Conservation (phyloP, 2,113 vertebrate genomes). For the Megalops atlanticus region DNA sequence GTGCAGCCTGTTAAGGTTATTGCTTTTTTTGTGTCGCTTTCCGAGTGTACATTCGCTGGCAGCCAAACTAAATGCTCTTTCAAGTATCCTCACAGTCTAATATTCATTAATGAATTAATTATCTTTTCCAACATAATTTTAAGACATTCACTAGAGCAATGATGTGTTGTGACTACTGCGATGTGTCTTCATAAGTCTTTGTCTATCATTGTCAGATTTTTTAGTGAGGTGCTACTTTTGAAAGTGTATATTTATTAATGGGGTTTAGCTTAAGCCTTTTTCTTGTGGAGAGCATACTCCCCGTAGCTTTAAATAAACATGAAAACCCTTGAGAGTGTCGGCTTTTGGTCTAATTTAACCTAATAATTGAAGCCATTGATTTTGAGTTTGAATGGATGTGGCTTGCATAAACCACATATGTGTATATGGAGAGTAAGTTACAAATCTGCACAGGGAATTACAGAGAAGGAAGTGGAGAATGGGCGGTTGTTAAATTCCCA, state of each 20-base stretch:
- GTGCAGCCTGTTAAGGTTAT: conserved; percentile 17
- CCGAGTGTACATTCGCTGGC: no score
- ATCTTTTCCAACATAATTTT: no score
- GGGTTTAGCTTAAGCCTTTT: neutral
- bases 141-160: no score
- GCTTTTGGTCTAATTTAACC: neutral
- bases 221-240: neutral
- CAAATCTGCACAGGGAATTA: neutral
- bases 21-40: neutral
- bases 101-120: neutral
- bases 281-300: no score
- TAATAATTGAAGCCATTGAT: neutral
- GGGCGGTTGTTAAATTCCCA: neutral
- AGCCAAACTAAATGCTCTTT: neutral
- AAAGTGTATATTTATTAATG: neutral
- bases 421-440: neutral
- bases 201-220: no score
- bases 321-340: neutral
- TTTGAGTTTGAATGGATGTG: neutral
- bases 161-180: no score
- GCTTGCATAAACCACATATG: neutral
- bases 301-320: no score
- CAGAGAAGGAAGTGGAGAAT: neutral
- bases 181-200: no score
- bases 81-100: neutral